Percentiles rank a stretch among this genome's conserved stretches.
phyloP scores from a whole-genome alignment of 2,113 vertebrate species.

The Phoxinus phoxinus region DNA sequence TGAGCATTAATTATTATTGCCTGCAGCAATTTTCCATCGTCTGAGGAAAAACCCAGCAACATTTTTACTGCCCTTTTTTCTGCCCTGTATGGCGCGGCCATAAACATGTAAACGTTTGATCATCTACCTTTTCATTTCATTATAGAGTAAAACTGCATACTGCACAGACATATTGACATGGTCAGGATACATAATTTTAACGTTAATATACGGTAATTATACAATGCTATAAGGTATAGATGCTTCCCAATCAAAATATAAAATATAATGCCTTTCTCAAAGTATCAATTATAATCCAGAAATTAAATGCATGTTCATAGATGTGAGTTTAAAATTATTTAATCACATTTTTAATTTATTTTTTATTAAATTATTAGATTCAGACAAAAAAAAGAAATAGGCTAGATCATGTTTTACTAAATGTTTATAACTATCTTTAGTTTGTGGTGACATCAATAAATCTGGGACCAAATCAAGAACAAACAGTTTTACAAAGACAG shows the following conservation, averaged over 20 bases:
- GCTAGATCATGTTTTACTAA: neutral
- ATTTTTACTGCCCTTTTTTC: slow-evolving; percentile 6
- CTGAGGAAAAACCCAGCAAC: slow-evolving; percentile 47
- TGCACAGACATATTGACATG: neutral
- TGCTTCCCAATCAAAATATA: neutral
- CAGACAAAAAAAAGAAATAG: no score
- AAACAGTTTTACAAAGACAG: slow-evolving; percentile 7
- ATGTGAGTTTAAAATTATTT: neutral
- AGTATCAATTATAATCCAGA: neutral
- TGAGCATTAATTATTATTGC: slow-evolving; percentile 52
- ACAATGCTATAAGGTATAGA: neutral
- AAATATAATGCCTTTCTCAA: neutral
- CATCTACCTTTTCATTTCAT: slow-evolving; percentile 33
- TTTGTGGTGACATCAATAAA: neutral
- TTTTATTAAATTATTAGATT: no score
- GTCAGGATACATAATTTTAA: neutral
- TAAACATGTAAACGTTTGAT: slow-evolving; percentile 44
- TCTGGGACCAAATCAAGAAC: neutral
- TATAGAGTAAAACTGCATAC: neutral
- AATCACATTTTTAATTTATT: neutral
- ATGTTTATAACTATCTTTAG: neutral
- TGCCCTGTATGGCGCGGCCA: slow-evolving; percentile 16
- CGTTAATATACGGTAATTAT: neutral
- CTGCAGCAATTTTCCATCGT: slow-evolving; percentile 57
- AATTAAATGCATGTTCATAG: neutral